These are phyloP conservation scores for Daubentonia madagascariensis DNA, from an alignment of 2,113 vertebrate species.

Conservation along the genomic window DNA sequence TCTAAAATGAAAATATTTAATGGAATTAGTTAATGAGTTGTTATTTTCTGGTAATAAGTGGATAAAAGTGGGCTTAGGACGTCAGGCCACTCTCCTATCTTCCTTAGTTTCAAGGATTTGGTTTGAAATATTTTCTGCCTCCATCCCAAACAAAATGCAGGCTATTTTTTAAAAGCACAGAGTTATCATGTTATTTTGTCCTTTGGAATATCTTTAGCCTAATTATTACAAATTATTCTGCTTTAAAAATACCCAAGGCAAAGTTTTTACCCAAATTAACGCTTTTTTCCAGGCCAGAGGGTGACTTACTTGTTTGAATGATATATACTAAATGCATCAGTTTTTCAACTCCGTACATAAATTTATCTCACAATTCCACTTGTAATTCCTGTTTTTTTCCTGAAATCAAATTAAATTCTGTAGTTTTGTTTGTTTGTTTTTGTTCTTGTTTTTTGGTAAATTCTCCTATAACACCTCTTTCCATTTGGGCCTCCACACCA, in stretches of 20 bases:
- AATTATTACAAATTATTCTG: not conserved
- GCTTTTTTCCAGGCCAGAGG: not conserved
- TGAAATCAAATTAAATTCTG: not conserved
- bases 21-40: not conserved
- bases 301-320: not conserved
- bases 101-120: not conserved
- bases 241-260: not conserved
- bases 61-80: not conserved
- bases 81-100: not conserved
- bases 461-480: not conserved
- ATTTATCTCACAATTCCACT: not conserved
- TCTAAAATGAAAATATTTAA: slow-evolving; percentile 35
- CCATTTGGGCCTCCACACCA: not conserved
- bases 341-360: not conserved
- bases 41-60: not conserved
- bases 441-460: not conserved
- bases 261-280: not conserved
- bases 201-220: not conserved
- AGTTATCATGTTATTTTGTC: not conserved
- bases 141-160: not conserved
- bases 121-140: not conserved
- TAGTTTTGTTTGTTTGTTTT: not conserved
- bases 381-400: not conserved
- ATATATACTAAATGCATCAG: not conserved
- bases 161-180: not conserved